Base-by-base conservation (phyloP, 1,140 invertebrate species). In the Drosophila lacteicornis region DNA sequence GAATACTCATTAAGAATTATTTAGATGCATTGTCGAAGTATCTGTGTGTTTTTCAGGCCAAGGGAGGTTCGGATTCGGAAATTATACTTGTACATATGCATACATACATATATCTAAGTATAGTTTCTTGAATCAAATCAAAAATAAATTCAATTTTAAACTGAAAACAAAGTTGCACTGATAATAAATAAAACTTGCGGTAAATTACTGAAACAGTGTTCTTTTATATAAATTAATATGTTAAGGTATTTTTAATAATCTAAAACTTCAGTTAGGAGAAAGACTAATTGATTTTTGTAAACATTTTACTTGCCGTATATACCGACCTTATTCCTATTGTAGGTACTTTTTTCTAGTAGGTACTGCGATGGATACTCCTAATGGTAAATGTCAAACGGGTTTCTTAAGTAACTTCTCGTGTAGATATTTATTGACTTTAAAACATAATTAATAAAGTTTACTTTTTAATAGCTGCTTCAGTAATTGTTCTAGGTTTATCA, bases 1-100 rank as follows among this genome's bases (percentile, higher is more conserved):
- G 11, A 45, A 50, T 67, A 40, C 33, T 12, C 36, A 47, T 27
- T 33, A 15, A 46, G 7, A 60, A 46, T 27, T 40, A 71, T 57
- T 73, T 60, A 49, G 68, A 71, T 73, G 53, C 69, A 73, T 38
- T 73, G 62, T 70, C 67, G 22, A 17, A 27, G 55, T 19, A 55
- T 19, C 33, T 66, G 13, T 11, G n/a, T 15, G 19, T 36, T 51
- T 40, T 67, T 49, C 17, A 71, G 27, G 8, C 33, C 3, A 53
- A 22, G 12, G 45, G 19, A 53, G 27, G 69, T 71, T 73, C 69
- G 69, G 69, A 71, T 70, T 73, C 69, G 69, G 67, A 73, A 73
- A 73, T 38, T 47, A 73, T 71, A 73, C 46, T 43, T 71, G 69
- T 59, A 73, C 33, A 70, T 70, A 70, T 42, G 51, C 51, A 22